Base-by-base conservation (phyloP, 2,888 invertebrate genomes). In the Plutella xylostella region DNA sequence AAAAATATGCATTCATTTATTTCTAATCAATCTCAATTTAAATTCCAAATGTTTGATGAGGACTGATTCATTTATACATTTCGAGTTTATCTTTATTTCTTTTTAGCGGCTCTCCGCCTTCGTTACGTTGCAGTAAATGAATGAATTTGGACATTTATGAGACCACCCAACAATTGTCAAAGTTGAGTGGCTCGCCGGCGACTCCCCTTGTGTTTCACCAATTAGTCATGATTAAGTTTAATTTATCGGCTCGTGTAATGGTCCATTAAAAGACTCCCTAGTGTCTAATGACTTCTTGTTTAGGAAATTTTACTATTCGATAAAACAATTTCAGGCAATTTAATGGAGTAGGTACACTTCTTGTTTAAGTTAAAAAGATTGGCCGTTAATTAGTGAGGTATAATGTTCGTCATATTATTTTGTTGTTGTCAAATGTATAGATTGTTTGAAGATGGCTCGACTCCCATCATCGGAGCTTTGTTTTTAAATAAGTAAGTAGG, bases 221-320 rank as follows among this genome's bases (percentile, higher is more conserved):
- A 82, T 82, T 82, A 77, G 77, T 76, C 72, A 76, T 73, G 77
- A 82, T 82, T 76, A 80, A 73, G 63, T 73, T 65, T 68, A 78
- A 80, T 83, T 80, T 80, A 80, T 82, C 65, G 70, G 63, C 68
- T 66, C 61, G 64, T 77, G 79, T 77, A 71, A 75, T 76, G 73
- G 71, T 57, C 74, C 76, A 77, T 80, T 80, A 72, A 72, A 57
- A 54, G 59, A 61, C 67, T 73, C 72, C 68, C 68, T 65, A 60
- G 66, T 65, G 69, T 67, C 64, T 69, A 69, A 72, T 68, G 68
- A 68, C 65, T 70, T 65, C 68, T 72, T 70, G 67, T 72, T 73
- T 72, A 71, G 4, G 64, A 61, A 64, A 58, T 63, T 57, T 55
- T 64, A 63, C 65, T 61, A 56, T 67, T 65, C 62, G 61, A 73